Conservation (phyloP, 2,888 invertebrate species). For the Apoderus coryli region DNA sequence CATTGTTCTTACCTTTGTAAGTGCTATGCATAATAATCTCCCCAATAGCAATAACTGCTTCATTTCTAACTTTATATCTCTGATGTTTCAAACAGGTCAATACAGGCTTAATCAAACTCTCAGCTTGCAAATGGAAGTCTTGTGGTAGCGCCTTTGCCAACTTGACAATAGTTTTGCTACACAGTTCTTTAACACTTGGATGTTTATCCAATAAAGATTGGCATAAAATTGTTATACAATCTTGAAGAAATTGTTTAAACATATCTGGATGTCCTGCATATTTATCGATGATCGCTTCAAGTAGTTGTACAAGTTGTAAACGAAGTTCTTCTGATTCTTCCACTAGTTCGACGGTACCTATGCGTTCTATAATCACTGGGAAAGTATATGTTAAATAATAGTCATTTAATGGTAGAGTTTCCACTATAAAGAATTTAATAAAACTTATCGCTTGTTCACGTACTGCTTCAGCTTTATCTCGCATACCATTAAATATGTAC, state of each 20-base stretch:
- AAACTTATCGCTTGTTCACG: slow-evolving; percentile 43
- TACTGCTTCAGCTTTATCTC: slow-evolving; percentile 48
- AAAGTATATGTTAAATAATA: slow-evolving; percentile 62
- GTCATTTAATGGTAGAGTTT: slow-evolving; percentile 46
- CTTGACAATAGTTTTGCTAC: slow-evolving; percentile 54
- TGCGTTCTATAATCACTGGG: slow-evolving; percentile 58
- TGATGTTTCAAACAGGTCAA: slow-evolving; percentile 63
- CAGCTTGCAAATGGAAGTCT: slow-evolving; percentile 63
- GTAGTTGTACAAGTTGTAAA: slow-evolving; percentile 47
- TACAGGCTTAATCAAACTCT: slow-evolving; percentile 58
- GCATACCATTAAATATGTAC: slow-evolving; percentile 33
- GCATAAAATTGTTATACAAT: slow-evolving; percentile 55
- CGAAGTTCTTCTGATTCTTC: slow-evolving; percentile 74
- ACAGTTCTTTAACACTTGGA: slow-evolving; percentile 60
- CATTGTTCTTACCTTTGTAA: slow-evolving; percentile 25
- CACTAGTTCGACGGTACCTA: slow-evolving; percentile 59
- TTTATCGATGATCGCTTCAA: slow-evolving; percentile 43
- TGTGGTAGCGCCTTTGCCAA: slow-evolving; percentile 47
- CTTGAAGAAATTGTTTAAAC: slow-evolving; percentile 55
- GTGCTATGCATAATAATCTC: slow-evolving; percentile 44
- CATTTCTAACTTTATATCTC: slow-evolving; percentile 64
- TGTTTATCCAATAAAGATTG: slow-evolving; percentile 63
- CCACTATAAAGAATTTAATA: slow-evolving; percentile 38
- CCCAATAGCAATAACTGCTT: slow-evolving; percentile 57
- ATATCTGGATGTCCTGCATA: slow-evolving; percentile 38